Conservation (phyloP, 2,888 invertebrate genomes). For the Apodemia mormo region DNA sequence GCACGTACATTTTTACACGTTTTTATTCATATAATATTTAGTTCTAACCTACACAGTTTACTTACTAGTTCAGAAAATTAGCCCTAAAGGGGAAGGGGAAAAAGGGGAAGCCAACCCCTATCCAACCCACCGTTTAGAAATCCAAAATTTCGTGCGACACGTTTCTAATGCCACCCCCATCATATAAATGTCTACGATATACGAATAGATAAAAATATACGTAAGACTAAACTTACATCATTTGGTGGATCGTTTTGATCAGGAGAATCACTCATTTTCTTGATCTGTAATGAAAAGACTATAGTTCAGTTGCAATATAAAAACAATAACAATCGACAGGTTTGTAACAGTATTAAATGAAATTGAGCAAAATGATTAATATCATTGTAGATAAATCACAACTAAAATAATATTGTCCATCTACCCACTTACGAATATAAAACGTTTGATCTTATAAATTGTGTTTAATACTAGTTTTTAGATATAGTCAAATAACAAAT, state of each 20-base stretch:
- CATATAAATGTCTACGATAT: too few relatives aligned
- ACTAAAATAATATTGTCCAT: background rate
- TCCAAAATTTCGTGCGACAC: too few relatives aligned
- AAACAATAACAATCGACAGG: background rate
- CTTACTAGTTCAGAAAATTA: too few relatives aligned
- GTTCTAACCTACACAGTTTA: too few relatives aligned
- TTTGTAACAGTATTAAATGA: background rate
- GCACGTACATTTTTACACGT: too few relatives aligned
- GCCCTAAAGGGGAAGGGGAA: too few relatives aligned
- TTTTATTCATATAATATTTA: too few relatives aligned
- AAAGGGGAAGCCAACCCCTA: too few relatives aligned
- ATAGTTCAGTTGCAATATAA: background rate
- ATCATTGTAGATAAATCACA: background rate
- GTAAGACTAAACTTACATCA: slow-evolving; percentile 56
- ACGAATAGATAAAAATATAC: background rate
- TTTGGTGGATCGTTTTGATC: slow-evolving; percentile 73
- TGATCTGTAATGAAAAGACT: slow-evolving; percentile 39
- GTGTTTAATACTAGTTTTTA: background rate
- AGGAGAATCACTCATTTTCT: slow-evolving; percentile 66
- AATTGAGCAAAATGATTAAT: background rate
- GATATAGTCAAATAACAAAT: background rate
- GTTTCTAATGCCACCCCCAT: too few relatives aligned
- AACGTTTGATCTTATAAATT: background rate
- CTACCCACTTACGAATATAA: background rate
- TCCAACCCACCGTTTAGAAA: too few relatives aligned